Conservation (phyloP, 2,113 vertebrate species). For the Etia nguti region DNA sequence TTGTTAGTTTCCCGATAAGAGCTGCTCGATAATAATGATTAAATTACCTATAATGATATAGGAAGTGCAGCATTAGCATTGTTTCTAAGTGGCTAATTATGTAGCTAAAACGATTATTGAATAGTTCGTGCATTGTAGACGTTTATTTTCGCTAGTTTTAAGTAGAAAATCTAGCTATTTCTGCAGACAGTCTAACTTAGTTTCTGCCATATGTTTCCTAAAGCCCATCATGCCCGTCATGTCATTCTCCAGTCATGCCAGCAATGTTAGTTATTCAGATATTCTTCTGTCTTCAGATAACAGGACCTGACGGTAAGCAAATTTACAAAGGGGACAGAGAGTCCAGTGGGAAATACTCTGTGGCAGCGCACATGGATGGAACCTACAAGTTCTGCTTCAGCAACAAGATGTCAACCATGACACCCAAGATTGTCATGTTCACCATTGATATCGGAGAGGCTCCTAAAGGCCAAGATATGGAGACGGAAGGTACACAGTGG, state of each 20-base stretch:
- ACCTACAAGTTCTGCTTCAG: conserved; percentile 98
- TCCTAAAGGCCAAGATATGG: conserved; percentile 95
- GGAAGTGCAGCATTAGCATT: conserved; percentile 20
- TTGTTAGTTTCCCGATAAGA: accelerated
- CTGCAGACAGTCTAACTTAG: not conserved
- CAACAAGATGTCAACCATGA: conserved; percentile 99
- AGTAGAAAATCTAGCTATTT: not conserved
- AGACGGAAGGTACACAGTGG: conserved; percentile 81
- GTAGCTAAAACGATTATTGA: not conserved
- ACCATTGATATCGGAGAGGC: conserved; percentile 98
- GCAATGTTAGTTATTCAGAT: not conserved
- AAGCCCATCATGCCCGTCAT: not conserved
- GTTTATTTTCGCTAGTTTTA: not conserved
- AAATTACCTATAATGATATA: not conserved
- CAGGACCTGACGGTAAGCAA: conserved; percentile 93
- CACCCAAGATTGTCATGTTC: conserved; percentile 99
- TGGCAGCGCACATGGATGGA: conserved; percentile 97
- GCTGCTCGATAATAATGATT: not conserved
- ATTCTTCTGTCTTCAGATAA: conserved; percentile 77
- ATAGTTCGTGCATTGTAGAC: accelerated
- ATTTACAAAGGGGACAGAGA: conserved; percentile 98
- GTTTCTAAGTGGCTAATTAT: not conserved
- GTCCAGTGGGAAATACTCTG: conserved; percentile 96
- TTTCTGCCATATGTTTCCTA: conserved; percentile 29
- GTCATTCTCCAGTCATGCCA: not conserved